Conservation (phyloP, 2,888 invertebrate species). For the Zootermopsis nevadensis region DNA sequence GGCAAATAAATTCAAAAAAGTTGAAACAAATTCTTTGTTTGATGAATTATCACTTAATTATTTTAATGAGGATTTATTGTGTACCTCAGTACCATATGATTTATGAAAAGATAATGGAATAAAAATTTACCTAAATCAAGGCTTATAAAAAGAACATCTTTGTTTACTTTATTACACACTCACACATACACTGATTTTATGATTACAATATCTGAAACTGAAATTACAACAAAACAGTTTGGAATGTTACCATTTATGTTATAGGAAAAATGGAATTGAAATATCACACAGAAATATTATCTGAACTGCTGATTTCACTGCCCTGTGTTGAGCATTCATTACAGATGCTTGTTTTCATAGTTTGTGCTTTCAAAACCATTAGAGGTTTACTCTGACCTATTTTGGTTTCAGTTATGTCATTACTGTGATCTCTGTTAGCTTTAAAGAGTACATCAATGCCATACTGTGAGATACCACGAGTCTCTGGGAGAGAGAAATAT, state of each 20-base stretch:
- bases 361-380: conserved; percentile 2
- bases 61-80: not conserved
- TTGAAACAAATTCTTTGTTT: too few species aligned
- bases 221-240: not conserved
- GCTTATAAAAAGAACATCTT: not conserved
- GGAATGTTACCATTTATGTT: not conserved
- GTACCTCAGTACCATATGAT: not conserved
- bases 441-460: conserved; percentile 53
- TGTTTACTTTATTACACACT: not conserved
- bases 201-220: too few species aligned
- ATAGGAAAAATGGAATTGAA: not conserved
- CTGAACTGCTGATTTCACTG: conserved; percentile 3
- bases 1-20: too few species aligned
- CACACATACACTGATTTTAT: not conserved
- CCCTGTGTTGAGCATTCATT: not conserved
- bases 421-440: conserved; percentile 17
- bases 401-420: conserved; percentile 4
- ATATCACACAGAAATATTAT: conserved; percentile 11
- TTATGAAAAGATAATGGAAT: not conserved
- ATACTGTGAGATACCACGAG: conserved; percentile 61
- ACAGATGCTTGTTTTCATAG: not conserved
- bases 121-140: not conserved
- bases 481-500: conserved; percentile 64
- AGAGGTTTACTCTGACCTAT: conserved; percentile 12
- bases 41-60: too few species aligned